Conservation (phyloP, 2,888 invertebrate species). For the Platycheirus albimanus region DNA sequence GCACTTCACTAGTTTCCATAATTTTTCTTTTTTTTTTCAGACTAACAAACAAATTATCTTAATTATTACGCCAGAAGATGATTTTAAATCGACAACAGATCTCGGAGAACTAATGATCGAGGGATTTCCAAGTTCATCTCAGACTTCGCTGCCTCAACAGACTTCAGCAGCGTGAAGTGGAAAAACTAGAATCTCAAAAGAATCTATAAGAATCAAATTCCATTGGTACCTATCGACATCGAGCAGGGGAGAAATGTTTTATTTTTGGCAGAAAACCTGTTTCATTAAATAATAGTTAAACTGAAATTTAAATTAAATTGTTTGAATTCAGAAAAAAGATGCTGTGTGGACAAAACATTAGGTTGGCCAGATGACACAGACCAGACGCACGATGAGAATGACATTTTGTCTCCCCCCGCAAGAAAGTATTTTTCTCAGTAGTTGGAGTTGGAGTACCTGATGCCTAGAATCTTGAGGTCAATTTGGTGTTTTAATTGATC, state of each 20-base stretch:
- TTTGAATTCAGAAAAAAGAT: constrained; percentile 11
- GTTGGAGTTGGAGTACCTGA: neutral
- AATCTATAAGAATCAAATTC: constrained; percentile 59
- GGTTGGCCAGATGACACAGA: constrained; percentile 14
- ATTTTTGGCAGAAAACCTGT: constrained; percentile 67
- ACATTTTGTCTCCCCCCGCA: neutral
- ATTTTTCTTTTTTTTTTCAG: constrained; percentile 13
- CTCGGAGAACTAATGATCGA: constrained; percentile 59
- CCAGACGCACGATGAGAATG: neutral
- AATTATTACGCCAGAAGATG: constrained; percentile 22
- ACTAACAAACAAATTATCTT: neutral
- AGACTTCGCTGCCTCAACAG: constrained; percentile 25
- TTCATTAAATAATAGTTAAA: constrained; percentile 52
- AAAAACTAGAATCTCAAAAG: constrained; percentile 52
- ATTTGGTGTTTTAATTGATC: neutral
- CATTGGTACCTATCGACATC: constrained; percentile 41
- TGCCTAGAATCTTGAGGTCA: constrained; percentile 21
- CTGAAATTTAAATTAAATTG: constrained; percentile 62
- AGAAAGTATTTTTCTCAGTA: neutral
- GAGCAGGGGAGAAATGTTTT: constrained; percentile 41
- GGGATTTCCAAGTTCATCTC: constrained; percentile 39
- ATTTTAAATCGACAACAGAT: constrained; percentile 64
- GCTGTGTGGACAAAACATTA: neutral
- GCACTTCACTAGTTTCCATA: constrained; percentile 44
- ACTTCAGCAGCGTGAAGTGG: constrained; percentile 38